These are phyloP conservation scores for Craniophora ligustri DNA, from an alignment of 2,888 invertebrate genomes.

Conservation along the genomic window DNA sequence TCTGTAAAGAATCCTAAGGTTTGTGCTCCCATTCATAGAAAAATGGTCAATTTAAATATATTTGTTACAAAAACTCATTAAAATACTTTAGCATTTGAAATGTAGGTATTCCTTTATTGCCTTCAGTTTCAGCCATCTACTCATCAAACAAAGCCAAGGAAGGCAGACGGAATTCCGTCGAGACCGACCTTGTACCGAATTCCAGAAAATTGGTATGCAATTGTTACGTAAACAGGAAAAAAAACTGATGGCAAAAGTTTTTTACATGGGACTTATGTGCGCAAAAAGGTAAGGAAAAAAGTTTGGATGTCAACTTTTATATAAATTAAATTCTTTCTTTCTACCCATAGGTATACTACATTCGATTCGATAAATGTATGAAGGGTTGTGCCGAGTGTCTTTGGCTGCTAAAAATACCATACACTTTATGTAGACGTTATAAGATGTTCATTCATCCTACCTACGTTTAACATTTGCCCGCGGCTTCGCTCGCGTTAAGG, in stretches of 20 bases:
- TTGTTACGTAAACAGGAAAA: conserved; percentile 41
- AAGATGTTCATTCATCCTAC: conserved; percentile 5
- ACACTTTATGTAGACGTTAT: not conserved
- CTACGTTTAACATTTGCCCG: too few species aligned
- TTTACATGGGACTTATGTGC: conserved; percentile 23
- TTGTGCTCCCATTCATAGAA: too few species aligned
- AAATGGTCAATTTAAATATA: too few species aligned
- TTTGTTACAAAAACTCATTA: not conserved
- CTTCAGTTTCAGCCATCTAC: not conserved
- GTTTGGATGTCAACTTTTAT: conserved; percentile 31
- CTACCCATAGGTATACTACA: conserved; percentile 13
- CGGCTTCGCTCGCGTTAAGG: too few species aligned
- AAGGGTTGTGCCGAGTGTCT: conserved; percentile 16
- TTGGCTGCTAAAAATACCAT: conserved; percentile 9
- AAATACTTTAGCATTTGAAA: too few species aligned
- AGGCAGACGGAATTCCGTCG: conserved; percentile 15
- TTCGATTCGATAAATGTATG: conserved; percentile 29
- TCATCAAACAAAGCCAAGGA: conserved; percentile 2
- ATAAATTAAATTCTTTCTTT: conserved; percentile 39
- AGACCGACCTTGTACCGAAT: conserved; percentile 21
- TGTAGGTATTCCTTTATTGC: conserved; percentile 1
- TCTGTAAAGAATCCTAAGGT: too few species aligned
- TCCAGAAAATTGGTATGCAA: conserved; percentile 33
- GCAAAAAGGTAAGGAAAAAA: conserved; percentile 16
- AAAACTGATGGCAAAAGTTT: conserved; percentile 30